Base-by-base conservation (phyloP, 2,888 invertebrate species). In the Protophormia terraenovae region DNA sequence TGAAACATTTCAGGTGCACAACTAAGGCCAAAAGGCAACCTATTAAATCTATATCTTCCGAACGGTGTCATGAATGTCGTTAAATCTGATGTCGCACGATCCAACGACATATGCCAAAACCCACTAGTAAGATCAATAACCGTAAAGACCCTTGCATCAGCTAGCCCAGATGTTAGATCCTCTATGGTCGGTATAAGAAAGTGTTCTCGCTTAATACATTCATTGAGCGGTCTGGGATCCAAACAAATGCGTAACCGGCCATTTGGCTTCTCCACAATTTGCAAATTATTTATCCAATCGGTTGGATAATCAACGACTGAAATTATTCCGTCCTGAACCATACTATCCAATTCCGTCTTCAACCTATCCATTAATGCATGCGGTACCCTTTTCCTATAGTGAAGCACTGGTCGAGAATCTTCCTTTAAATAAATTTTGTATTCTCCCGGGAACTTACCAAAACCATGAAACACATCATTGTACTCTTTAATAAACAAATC, bases 1-100 rank as follows among this genome's bases (percentile, higher is more conserved):
- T 91, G 90, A 79, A 90, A 90, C 10, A 89, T 88, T 87, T 90
- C 90, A 5, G 89, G 88, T 4, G 89, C 88, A 90, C 90, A 1
- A 90, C 88, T 88, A 6, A 91, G 50, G 0, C 90, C 38, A 90
- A 67, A 47, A 27, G 67, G 67, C 5, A 67, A 27, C 16, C 90
- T 87, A 32, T 78, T 66, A 86, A 89, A 91, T 84, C 87, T 87
- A 83, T 87, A 88, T 38, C 67, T 71, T 50, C 76, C 81, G 45
- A 45, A 83, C 27, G 83, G 83, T 19, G 83, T 83, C 47, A 62
- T 73, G 45, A 86, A 86, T 3, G 83, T 83, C 12, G 80, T 79
- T n/a, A 87, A 62, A 27, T 86, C 29, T 1, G 80, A 62, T 47
- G 77, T 78, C 7, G 53, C 29, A 0, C 78, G 38, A 53, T 80